phyloP scores from a whole-genome alignment of 2,888 invertebrate genomes.

The Coleophora flavipennella region DNA sequence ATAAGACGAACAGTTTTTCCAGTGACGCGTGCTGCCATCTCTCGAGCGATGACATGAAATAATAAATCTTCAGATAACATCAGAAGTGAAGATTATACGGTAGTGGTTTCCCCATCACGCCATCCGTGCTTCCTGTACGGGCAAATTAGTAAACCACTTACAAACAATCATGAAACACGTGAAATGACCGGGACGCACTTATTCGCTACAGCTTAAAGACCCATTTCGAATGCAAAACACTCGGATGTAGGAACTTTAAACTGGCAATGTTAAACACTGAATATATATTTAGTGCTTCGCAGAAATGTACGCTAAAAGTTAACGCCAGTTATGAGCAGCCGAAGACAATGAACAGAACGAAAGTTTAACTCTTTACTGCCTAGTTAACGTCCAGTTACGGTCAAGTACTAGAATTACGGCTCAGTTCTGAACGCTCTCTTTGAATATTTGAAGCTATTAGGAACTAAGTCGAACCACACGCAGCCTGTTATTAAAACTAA shows the following conservation, averaged over 20 bases:
- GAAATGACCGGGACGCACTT: conserved; percentile 21
- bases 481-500: background rate
- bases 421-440: conserved; percentile 5
- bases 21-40: conserved; percentile 69
- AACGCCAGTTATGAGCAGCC: conserved; percentile 39
- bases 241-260: conserved; percentile 16
- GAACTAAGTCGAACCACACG: conserved; percentile 2
- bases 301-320: conserved; percentile 51
- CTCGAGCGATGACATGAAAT: conserved; percentile 62
- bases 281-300: conserved; percentile 65
- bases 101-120: conserved; percentile 58
- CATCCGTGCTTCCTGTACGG: conserved; percentile 67
- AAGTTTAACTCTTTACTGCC: conserved; percentile 41
- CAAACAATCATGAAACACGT: conserved; percentile 36
- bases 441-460: conserved; percentile 4
- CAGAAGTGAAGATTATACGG: conserved; percentile 69
- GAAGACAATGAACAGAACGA: conserved; percentile 55
- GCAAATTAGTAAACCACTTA: conserved; percentile 65
- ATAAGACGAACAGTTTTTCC: conserved; percentile 46
- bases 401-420: conserved; percentile 20
- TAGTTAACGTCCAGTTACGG: conserved; percentile 42
- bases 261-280: conserved; percentile 34
- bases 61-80: conserved; percentile 71
- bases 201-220: conserved; percentile 24
- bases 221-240: conserved; percentile 17